Evolutionary conservation across 2,113 vertebrate species (phyloP), one percentile per base, ranked within the genome.

Genomic region (Syngnathus floridae): DNA sequence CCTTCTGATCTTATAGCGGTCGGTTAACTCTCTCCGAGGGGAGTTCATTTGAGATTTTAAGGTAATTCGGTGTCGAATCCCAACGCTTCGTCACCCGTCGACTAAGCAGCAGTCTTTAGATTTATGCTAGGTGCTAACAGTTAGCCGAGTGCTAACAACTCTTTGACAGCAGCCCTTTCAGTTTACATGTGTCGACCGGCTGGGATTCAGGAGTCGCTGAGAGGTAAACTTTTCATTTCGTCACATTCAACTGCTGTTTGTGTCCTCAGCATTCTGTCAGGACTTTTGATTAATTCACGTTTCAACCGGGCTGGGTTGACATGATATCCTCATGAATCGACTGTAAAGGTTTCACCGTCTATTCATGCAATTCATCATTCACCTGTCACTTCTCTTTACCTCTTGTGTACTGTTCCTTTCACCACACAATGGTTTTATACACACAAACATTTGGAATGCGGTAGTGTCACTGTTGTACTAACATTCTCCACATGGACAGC

Each of bases 101-200:
- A 0, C 19, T 3, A 37, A 63, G 37, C 35, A 9, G 17, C 11
- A 16, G 59, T 13, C 13, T 14, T 2, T 37, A 59, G 58, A 51
- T 22, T 51, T 17, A 46, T 22, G 66, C 48, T 68, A 9, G 0
- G 37, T 59, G 68, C 58, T 68, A 45, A 45, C 17, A 31, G 65
- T 77, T 81, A 86, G 81, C 82, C 5, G 19, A 72, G 66, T 75
- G 87, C 81, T 88, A 85, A 87, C 73, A 77, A 81, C 76, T 77
- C 48, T 49, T 35, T 76, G 75, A 76, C 67, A 59, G 72, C 64
- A 45, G 52, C 58, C n/a, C 38, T 4, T 46, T 64, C 31, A 51
- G 67, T 70, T 67, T 77, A 13, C 84, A 82, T 71, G 81, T 60
- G 70, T 71, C 60, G 21, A 1, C 22, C 2, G 3, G 7, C 37